Conservation (phyloP, 2,113 vertebrate genomes). For the Alethe castanea region DNA sequence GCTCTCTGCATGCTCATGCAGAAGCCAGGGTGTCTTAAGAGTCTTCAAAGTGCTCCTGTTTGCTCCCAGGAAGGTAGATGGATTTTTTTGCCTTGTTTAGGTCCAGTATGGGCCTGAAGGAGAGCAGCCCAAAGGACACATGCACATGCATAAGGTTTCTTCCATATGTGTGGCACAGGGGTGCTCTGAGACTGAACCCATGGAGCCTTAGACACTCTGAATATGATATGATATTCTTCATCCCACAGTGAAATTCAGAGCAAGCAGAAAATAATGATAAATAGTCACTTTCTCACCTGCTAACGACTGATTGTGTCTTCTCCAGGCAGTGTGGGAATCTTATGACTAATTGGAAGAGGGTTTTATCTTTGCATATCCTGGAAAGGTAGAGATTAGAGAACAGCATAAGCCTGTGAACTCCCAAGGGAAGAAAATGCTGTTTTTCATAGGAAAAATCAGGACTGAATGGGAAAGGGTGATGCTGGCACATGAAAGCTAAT, state of each 20-base stretch:
- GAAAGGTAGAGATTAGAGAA: not conserved
- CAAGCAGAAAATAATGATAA: not conserved
- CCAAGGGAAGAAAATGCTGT: not conserved
- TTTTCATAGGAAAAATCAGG: not conserved
- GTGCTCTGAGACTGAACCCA: not conserved
- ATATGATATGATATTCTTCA: not conserved
- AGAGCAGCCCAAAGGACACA: not conserved
- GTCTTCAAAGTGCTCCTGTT: not conserved
- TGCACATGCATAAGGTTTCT: not conserved
- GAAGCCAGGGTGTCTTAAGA: not conserved
- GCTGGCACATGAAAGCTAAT: not conserved
- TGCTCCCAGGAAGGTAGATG: not conserved
- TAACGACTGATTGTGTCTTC: not conserved
- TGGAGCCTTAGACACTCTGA: not conserved
- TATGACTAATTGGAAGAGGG: conserved; percentile 36
- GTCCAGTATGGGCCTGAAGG: not conserved
- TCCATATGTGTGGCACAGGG: not conserved
- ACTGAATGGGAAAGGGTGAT: not conserved
- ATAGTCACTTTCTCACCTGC: conserved; percentile 51
- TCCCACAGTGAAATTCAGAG: not conserved
- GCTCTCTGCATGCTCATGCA: not conserved
- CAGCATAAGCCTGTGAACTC: not conserved
- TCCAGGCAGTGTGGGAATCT: conserved; percentile 38
- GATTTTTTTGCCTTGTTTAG: not conserved
- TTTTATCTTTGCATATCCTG: conserved; percentile 52